Base-by-base conservation (phyloP, 2,797 vertebrate genomes). In the Rhincodon typus region DNA sequence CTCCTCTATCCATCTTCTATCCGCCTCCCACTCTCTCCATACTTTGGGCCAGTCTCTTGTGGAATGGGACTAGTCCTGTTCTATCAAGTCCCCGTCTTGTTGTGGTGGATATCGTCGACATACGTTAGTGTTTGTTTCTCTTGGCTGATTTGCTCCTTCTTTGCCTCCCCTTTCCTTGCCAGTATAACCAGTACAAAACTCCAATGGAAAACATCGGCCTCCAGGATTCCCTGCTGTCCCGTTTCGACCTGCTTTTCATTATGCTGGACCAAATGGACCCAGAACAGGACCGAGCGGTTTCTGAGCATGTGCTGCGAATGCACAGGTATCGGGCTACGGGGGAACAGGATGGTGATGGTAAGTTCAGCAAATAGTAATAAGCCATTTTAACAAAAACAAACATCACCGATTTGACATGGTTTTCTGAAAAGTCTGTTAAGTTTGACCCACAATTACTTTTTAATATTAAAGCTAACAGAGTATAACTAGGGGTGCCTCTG, bases 191-290 rank as follows among this genome's bases (percentile, higher is more conserved):
- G 96, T 99, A 99, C 96, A 99, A 99, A 97, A 99, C 98, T 0
- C 99, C 99, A 15, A 99, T 99, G 99, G 99, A 99, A 96, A 99
- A 99, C 98, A 99, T 99, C 0, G 99, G 99, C 70, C 98, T 99
- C 25, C 99, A 99, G 97, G 99, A 99, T 97, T 99, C 99, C 0
- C 97, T 99, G 96, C 97, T 99, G 30, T 99, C 99, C 0, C 98
- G 99, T 72, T 99, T 99, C 0, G 99, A 99, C 97, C 98, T 99
- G 77, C 98, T 99, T 94, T 99, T 99, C 97, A 99, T 99, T 46
- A 96, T 99, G 97, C 97, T 99, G 98, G 99, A 99, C 96, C 98
- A 99, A 97, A 99, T 99, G 99, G 99, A 99, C 74, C 96, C 99
- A 0, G 99, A 99, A 96, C 98, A 99, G 96, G 99, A 99, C 97